A percentile compares a stretch with the other conserved stretches of the same genome.
Conservation (phyloP, 2,113 vertebrate genomes). For the Ranitomeya imitator region DNA sequence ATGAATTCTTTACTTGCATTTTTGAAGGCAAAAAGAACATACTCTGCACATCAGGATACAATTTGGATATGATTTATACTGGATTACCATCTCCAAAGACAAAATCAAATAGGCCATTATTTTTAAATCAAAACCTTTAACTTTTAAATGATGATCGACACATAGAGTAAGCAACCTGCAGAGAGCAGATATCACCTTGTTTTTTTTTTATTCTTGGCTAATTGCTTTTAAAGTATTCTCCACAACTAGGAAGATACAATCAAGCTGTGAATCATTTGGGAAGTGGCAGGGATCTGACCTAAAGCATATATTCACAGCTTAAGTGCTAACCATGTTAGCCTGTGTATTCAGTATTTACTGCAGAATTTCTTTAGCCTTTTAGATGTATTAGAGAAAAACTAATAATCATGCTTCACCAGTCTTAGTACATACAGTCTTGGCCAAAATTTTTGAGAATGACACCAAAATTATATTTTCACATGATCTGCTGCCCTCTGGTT, state of each 20-base stretch:
- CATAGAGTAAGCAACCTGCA: conserved; percentile 48
- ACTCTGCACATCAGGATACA: not conserved
- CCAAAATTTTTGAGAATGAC: no score
- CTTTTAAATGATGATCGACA: conserved; percentile 51
- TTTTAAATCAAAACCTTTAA: conserved; percentile 38
- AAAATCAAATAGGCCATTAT: conserved; percentile 1
- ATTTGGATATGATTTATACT: not conserved
- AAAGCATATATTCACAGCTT: conserved; percentile 47
- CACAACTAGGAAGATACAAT: conserved; percentile 45
- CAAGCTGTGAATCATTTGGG: conserved; percentile 57
- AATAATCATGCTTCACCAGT: not conserved
- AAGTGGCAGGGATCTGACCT: conserved; percentile 54
- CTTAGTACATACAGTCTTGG: no score
- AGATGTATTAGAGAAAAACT: conserved; percentile 1
- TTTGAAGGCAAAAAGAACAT: no score
- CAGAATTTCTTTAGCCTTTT: not conserved
- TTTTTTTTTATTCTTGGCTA: conserved; percentile 39
- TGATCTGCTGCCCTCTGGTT: no score
- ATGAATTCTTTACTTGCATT: no score
- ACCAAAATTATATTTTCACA: no score
- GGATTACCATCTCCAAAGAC: not conserved
- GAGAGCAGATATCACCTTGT: conserved; percentile 45
- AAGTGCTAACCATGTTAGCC: conserved; percentile 39
- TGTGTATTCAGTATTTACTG: conserved; percentile 5
- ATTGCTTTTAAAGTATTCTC: conserved; percentile 58